A percentile compares a stretch with the other conserved stretches of the same genome.
These are phyloP conservation scores for Drosophila asahinai DNA, from an alignment of 1,140 invertebrate species.

Conservation along the genomic window DNA sequence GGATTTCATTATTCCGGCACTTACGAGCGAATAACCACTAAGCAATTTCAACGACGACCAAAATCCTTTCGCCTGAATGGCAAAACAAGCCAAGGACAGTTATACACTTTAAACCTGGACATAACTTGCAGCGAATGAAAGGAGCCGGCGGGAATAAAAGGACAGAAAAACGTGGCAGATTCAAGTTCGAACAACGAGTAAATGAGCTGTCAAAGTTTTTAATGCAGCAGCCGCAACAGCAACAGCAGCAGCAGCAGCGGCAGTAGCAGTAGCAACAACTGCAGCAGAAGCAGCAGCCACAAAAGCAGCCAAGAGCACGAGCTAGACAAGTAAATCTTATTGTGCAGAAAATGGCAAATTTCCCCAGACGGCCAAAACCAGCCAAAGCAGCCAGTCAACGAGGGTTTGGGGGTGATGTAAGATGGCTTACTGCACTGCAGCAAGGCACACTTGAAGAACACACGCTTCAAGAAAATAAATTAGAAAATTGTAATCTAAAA, in stretches of 20 bases:
- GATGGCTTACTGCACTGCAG: conserved; percentile 51
- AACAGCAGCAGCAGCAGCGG: conserved; percentile 37
- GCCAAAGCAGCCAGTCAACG: conserved; percentile 48
- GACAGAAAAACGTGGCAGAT: conserved; percentile 24
- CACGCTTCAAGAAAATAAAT: neutral
- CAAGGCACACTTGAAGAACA: conserved; percentile 25
- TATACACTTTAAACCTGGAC: conserved; percentile 75
- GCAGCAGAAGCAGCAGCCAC: conserved; percentile 48
- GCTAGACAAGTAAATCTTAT: conserved; percentile 84
- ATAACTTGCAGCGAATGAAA: conserved; percentile 45
- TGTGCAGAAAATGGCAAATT: conserved; percentile 83
- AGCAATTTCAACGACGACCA: conserved; percentile 68
- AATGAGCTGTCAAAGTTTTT: conserved; percentile 84
- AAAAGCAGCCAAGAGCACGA: conserved; percentile 78
- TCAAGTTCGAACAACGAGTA: conserved; percentile 82
- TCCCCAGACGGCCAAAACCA: conserved; percentile 80
- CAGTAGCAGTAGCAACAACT: conserved; percentile 30
- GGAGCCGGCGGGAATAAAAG: conserved; percentile 1
- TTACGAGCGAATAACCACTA: conserved; percentile 79
- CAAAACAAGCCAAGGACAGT: conserved; percentile 63
- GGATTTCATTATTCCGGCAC: conserved; percentile 83
- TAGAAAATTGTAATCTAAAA: neutral
- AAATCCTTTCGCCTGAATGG: conserved; percentile 54
- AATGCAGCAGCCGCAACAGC: conserved; percentile 66
- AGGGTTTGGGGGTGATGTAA: conserved; percentile 21